These are phyloP conservation scores for Agrochola lychnidis DNA, from an alignment of 2,888 invertebrate genomes.

Conservation along the genomic window DNA sequence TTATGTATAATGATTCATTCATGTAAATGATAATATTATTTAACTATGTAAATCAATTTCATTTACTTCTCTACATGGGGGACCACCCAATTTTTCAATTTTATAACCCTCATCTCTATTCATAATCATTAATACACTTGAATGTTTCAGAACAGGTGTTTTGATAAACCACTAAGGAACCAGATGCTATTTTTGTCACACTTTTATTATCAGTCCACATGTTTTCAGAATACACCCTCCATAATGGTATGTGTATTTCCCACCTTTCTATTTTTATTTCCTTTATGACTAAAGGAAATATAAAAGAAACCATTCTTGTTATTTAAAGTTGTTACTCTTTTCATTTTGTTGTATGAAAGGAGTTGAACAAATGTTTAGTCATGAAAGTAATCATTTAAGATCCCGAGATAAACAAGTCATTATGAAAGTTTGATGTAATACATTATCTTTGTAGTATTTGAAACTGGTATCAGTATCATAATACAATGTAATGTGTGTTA, in stretches of 20 bases:
- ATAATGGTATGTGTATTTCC: constrained; percentile 27
- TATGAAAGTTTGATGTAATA: constrained; percentile 56
- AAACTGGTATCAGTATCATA: constrained; percentile 21
- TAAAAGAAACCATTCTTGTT: constrained; percentile 34
- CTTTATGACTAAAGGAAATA: constrained; percentile 19
- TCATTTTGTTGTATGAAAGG: constrained; percentile 32
- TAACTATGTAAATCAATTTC: constrained; percentile 32
- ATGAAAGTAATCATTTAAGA: constrained; percentile 46
- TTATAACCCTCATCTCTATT: constrained; percentile 47
- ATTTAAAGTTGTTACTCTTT: constrained; percentile 23
- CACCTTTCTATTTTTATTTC: constrained; percentile 30
- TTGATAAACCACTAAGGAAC: constrained; percentile 70
- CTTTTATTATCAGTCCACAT: constrained; percentile 57
- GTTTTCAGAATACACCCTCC: constrained; percentile 38
- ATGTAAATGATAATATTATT: constrained; percentile 43
- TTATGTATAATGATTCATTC: constrained; percentile 50
- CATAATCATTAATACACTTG: constrained; percentile 58
- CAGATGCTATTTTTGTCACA: constrained; percentile 64
- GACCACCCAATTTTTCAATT: constrained; percentile 44
- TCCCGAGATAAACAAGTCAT: constrained; percentile 47
- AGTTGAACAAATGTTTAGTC: constrained; percentile 47
- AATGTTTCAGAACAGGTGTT: constrained; percentile 43
- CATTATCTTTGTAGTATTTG: constrained; percentile 33
- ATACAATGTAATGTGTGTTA: constrained; percentile 13
- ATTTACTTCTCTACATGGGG: background rate